phyloP scores from a whole-genome alignment of 2,113 vertebrate genomes.

The Poeciliopsis prolifica region DNA sequence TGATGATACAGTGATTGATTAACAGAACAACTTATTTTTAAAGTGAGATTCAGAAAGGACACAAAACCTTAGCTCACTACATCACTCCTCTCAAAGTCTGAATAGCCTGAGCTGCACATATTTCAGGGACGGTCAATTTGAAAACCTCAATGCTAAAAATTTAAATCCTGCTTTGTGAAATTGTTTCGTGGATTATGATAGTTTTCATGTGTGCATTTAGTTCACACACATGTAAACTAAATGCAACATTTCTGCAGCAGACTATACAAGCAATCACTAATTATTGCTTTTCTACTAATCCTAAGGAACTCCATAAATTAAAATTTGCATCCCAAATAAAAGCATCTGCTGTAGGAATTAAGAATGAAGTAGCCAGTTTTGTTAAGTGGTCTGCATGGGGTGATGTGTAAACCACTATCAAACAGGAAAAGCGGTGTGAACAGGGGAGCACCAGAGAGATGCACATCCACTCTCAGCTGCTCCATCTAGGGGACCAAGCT shows the following conservation, averaged over 20 bases:
- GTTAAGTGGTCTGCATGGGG: conserved; percentile 19
- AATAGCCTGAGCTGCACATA: background rate
- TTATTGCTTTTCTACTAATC: background rate
- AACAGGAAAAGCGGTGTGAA: conserved; percentile 2
- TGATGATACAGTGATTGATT: background rate
- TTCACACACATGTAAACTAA: background rate
- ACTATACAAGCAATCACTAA: background rate
- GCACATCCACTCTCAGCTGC: conserved; percentile 58
- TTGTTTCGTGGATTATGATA: background rate
- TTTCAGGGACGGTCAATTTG: background rate
- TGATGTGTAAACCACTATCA: conserved; percentile 12
- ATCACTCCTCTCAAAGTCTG: background rate
- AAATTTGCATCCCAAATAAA: background rate
- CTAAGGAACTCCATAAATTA: background rate
- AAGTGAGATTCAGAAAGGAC: background rate
- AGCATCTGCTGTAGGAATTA: background rate
- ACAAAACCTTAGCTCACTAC: background rate
- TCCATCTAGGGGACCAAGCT: conserved; percentile 67
- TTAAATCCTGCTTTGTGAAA: background rate
- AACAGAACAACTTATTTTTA: background rate
- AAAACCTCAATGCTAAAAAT: background rate
- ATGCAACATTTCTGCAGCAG: background rate
- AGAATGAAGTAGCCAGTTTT: background rate
- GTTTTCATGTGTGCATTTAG: no score
- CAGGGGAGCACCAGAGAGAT: conserved; percentile 9